Base-by-base conservation (phyloP, 2,113 vertebrate species). In the Cynoglossus semilaevis region DNA sequence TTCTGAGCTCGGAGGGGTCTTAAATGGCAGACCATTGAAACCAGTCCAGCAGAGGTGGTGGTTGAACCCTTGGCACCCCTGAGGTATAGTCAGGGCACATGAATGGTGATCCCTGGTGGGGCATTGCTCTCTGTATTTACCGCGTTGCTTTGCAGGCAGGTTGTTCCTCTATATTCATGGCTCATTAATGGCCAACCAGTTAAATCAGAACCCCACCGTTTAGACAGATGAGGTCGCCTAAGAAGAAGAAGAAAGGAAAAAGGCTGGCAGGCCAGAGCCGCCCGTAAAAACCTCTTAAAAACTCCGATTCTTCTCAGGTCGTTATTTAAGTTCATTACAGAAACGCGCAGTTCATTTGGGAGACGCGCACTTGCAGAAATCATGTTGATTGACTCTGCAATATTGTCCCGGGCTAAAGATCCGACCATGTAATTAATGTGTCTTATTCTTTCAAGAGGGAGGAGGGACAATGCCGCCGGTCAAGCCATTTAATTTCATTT, bases 401-500 rank as follows among this genome's bases (percentile, higher is more conserved):
- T 93, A 94, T 93, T 95, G 95, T 94, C 89, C 88, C 84, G 74
- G 92, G 92, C 93, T 92, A 94, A 96, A 94, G 91, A 92, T 92
- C 89, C 91, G 90, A 93, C 90, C 93, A 91, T 94, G 94, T 96
- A 95, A 98, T 96, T 98, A 95, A 98, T 98, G 95, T 96, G 92
- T 94, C 91, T 93, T 94, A 93, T 94, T 92, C 2, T 41, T 34
- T 56, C 5, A 52, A 63, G 93, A 93, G 91, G 88, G 49, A 70
- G 12, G 44, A 85, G 85, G 90, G 83, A 96, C 94, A 98, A 97
- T 94, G 92, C 87, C 80, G 86, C 85, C 91, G 92, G 95, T 97
- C 93, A 95, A 92, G 92, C 93, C 93, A 94, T 97, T 95, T 96
- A 91, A 95, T 96, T 95, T 97, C 93, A 95, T 97, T 97, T 94